A percentile compares a stretch with the other conserved stretches of the same genome.
Evolutionary conservation across 2,888 invertebrate genomes (phyloP).

Genomic region (Trypoxylon attenuatum): DNA sequence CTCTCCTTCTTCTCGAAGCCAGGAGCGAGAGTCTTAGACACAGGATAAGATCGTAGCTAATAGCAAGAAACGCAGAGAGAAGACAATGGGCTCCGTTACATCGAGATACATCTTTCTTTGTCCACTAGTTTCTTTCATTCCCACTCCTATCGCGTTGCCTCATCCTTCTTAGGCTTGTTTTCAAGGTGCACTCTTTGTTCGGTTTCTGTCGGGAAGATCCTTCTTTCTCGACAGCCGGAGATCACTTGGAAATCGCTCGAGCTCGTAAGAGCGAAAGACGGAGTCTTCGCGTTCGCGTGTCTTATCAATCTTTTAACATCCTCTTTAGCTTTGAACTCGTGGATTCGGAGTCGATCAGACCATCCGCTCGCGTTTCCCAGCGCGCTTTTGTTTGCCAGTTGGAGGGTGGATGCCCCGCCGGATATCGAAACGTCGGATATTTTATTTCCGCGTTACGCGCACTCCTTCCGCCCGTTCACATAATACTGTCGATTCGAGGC

Average conservation of each 20-base stretch:
- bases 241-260: slow-evolving; percentile 15
- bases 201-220: slow-evolving; percentile 1
- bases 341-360: neutral
- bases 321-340: neutral
- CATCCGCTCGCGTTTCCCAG: neutral
- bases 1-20: too few species aligned
- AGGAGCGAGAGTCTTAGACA: too few species aligned
- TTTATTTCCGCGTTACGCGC: neutral
- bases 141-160: slow-evolving; percentile 14
- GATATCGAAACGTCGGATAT: neutral
- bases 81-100: too few species aligned
- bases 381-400: neutral
- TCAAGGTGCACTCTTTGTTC: slow-evolving; percentile 36
- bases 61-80: too few species aligned
- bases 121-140: slow-evolving; percentile 21
- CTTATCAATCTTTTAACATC: slow-evolving; percentile 45
- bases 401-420: too few species aligned
- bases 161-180: slow-evolving; percentile 26
- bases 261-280: too few species aligned
- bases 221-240: slow-evolving; percentile 35
- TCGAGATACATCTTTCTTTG: slow-evolving; percentile 15
- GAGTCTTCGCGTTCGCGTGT: too few species aligned
- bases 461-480: too few species aligned
- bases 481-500: too few species aligned
- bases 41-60: too few species aligned